phyloP scores from a whole-genome alignment of 2,113 vertebrate genomes.

The Epinephelus moara region DNA sequence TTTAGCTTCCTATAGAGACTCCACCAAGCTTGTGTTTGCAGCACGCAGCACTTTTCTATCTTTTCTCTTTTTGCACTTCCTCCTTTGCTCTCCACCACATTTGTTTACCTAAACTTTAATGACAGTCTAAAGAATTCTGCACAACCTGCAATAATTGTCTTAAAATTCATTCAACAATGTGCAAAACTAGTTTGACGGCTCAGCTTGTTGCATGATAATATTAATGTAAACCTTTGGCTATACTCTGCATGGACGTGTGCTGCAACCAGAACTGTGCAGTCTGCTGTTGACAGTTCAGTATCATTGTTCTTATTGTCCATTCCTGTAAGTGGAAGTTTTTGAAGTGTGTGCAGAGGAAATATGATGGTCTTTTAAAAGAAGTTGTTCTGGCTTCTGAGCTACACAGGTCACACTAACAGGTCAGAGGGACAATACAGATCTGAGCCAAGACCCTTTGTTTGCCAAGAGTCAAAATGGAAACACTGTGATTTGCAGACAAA shows the following conservation, averaged over 20 bases:
- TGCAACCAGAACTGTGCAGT: not conserved
- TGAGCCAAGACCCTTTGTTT: conserved; percentile 54
- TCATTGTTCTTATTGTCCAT: conserved; percentile 16
- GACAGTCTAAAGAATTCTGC: not conserved
- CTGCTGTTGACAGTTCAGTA: conserved; percentile 5
- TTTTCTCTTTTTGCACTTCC: not conserved
- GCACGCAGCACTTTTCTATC: conserved; percentile 37
- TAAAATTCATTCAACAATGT: not conserved
- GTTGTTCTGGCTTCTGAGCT: conserved; percentile 40
- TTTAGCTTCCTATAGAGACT: conserved; percentile 70
- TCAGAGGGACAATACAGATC: conserved; percentile 39
- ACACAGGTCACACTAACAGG: conserved; percentile 39
- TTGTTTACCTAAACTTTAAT: not conserved
- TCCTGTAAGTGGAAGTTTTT: conserved; percentile 16
- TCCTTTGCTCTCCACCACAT: not conserved
- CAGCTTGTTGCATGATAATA: not conserved
- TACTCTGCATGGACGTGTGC: not conserved
- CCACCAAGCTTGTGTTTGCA: conserved; percentile 58
- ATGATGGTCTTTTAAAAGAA: conserved; percentile 47
- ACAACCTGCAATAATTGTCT: not conserved
- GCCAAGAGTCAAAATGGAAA: conserved; percentile 50
- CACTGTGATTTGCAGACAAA: conserved; percentile 44
- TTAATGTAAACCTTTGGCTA: not conserved
- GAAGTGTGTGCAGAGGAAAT: conserved; percentile 50
- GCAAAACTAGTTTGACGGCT: not conserved